Base-by-base conservation (phyloP, 2,888 invertebrate genomes). In the Synanthedon formicaeformis region DNA sequence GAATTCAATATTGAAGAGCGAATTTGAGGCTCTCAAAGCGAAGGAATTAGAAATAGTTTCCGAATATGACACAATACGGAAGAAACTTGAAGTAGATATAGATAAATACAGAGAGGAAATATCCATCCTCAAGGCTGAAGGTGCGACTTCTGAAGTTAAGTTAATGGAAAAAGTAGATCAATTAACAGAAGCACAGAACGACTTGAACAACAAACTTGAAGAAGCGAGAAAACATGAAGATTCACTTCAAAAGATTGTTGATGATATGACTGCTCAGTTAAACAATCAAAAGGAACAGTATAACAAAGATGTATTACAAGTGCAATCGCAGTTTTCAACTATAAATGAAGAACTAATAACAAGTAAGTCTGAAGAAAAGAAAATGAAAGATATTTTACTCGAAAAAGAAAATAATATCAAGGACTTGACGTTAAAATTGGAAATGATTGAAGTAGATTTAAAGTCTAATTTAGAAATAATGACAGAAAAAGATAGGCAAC, bases 101-200 rank as follows among this genome's bases (percentile, higher is more conserved):
- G 83, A 88, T 48, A 83, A 79, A 60, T 78, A 88, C 53, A 87
- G 82, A 60, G 79, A 81, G 61, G 81, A 84, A 62, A 75, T 89
- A 56, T 69, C 75, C 4, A 60, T 82, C 51, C 66, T 89, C 12
- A 86, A 85, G 71, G 81, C 80, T 48, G 81, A 85, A 50, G 81
- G 84, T 16, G 81, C 78, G 41, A 76, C 84, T 50, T 84, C 85
- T 3, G 81, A 83, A 72, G 75, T 80, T 1, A 84, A 87, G 61
- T 65, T 89, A 53, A 85, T 88, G 73, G 81, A 87, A 67, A 81
- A 89, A 58, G 81, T 88, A 50, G 87, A 88, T 54, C 83, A 85
- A 65, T 61, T 89, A 48, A 80, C 83, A 52, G 81, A 80, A 63
- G 87, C 87, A 12, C 83, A 86, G 60, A 84, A 87, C 58, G 86